Base-by-base conservation (phyloP, 2,888 invertebrate genomes). In the Gnatocerus cornutus region DNA sequence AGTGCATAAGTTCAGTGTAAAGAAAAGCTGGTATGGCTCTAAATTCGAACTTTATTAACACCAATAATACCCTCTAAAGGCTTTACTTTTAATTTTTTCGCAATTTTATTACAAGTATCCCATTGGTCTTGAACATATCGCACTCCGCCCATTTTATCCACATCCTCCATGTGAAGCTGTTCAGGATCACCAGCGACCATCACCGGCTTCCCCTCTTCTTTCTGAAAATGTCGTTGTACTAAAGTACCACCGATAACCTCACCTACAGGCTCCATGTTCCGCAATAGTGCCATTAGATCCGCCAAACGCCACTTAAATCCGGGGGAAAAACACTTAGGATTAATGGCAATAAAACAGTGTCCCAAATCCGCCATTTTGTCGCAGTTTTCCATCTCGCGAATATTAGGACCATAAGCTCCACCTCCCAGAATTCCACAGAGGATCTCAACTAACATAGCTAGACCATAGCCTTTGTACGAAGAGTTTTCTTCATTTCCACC, bases 381-480 rank as follows among this genome's bases (percentile, higher is more conserved):
- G 58, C 87, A 86, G 0, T 88, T 87, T 1, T 79, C 80, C 97
- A 97, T 97, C 58, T 89, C 88, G 0, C 97, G 88, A 6, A 98
- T 87, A 77, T 93, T 89, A 16, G 92, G 92, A 0, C 95, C 95
- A 79, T 90, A 95, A 8, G 56, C 46, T 3, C 80, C 39, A 13
- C 61, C 55, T 59, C 1, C 97, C 95, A 1, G 93, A 90, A 59
- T 89, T 89, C 97, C 97, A 79, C 93, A 93, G 65, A 98, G 89
- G 2, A 96, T 87, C 79, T 98, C 98, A 0, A 97, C 96, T 89
- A 97, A 89, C 69, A 93, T 89, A 0, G 91, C 91, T 3, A 97
- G 84, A 0, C 97, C 97, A 76, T 90, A 96, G 0, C 97, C 97
- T 82, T 98, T 98, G 86, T 96, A 96, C 0, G 97, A 96, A 0